A percentile compares a stretch with the other conserved stretches of the same genome.
These are phyloP conservation scores for Sorex araneus DNA, from an alignment of 2,113 vertebrate genomes.

Conservation along the genomic window DNA sequence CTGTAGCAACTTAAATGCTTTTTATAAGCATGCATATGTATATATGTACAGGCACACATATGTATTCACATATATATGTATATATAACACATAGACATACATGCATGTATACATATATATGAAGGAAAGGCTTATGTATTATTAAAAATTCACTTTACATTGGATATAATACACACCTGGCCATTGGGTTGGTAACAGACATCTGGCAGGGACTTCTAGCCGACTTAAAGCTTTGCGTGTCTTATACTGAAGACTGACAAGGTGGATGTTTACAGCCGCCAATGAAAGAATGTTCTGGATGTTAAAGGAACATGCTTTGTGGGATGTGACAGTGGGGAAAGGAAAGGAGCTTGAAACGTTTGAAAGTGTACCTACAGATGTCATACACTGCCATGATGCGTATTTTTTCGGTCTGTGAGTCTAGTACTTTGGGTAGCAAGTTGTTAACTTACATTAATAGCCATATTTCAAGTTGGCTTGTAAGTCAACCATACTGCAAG, in stretches of 20 bases:
- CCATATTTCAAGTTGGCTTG: neutral
- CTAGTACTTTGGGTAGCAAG: neutral
- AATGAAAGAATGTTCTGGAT: neutral
- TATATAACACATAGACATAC: neutral
- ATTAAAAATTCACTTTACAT: neutral
- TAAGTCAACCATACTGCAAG: constrained; percentile 14
- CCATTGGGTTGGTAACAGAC: neutral
- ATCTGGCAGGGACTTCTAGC: neutral
- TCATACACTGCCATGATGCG: rapidly evolving
- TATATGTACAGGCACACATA: neutral
- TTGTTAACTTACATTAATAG: neutral
- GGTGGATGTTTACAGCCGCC: neutral
- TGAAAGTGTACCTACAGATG: neutral
- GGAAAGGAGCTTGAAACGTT: neutral
- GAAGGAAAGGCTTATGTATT: neutral
- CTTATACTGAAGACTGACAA: neutral
- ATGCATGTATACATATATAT: neutral
- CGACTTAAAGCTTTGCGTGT: neutral
- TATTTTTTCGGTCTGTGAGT: constrained; percentile 48
- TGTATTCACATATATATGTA: neutral
- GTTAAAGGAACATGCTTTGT: neutral
- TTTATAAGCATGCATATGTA: neutral
- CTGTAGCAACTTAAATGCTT: neutral
- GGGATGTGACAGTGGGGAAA: neutral
- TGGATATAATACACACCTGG: neutral